Percentiles rank a stretch among this genome's conserved stretches.
Evolutionary conservation across 2,888 invertebrate genomes (phyloP).

Genomic region (Tortricodes alternella): DNA sequence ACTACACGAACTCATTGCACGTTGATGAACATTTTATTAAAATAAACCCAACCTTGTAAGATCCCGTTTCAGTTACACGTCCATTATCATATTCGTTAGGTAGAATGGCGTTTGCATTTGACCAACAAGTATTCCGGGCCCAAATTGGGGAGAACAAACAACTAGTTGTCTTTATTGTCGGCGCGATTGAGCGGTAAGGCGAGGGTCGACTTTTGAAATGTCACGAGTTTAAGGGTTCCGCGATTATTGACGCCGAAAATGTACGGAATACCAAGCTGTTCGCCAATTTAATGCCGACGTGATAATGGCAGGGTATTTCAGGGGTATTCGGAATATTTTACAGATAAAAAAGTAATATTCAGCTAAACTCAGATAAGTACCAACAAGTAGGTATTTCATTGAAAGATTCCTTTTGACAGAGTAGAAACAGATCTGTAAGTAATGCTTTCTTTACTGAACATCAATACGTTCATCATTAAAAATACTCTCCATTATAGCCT

Average conservation of each 20-base stretch:
- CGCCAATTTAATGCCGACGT: too few species aligned
- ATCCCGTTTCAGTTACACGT: slow-evolving; percentile 1
- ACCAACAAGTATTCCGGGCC: not conserved
- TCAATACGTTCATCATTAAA: too few species aligned
- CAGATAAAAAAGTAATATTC: not conserved
- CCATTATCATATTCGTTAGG: slow-evolving; percentile 1
- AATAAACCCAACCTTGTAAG: not conserved
- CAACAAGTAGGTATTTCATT: too few species aligned
- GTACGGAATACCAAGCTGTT: not conserved
- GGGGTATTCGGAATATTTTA: not conserved
- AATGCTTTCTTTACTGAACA: too few species aligned
- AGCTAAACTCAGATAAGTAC: too few species aligned
- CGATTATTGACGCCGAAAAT: slow-evolving; percentile 4
- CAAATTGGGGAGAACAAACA: slow-evolving; percentile 10
- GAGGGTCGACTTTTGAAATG: slow-evolving; percentile 4
- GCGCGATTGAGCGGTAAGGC: slow-evolving; percentile 9
- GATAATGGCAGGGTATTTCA: not conserved
- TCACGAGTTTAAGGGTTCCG: not conserved
- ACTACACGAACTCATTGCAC: not conserved
- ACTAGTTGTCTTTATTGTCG: slow-evolving; percentile 3
- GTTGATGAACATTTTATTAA: not conserved
- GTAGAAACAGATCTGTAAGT: too few species aligned
- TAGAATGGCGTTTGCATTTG: not conserved
- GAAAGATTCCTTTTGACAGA: too few species aligned
- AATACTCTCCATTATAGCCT: too few species aligned